These are phyloP conservation scores for Zygothrica quintamaculata DNA, from an alignment of 2,888 invertebrate species.

Conservation along the genomic window DNA sequence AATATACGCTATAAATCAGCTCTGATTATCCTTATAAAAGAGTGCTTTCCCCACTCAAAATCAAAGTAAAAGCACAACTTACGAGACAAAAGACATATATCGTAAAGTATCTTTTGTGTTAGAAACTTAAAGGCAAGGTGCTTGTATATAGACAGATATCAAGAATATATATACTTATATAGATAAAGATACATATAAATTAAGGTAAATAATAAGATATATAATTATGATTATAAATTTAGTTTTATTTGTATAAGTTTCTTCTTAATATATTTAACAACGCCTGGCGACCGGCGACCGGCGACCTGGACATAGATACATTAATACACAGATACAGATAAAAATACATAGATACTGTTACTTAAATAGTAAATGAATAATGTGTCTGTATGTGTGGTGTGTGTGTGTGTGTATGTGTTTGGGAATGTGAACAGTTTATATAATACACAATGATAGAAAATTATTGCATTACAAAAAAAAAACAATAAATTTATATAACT, in stretches of 20 bases:
- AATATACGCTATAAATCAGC: background rate
- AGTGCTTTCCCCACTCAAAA: too few species aligned
- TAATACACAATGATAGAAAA: conserved; percentile 45
- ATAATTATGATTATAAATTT: conserved; percentile 28
- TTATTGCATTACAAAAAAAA: background rate
- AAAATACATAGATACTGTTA: too few species aligned
- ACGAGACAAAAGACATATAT: too few species aligned
- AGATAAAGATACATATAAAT: conserved; percentile 7
- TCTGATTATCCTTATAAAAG: too few species aligned
- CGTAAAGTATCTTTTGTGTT: too few species aligned
- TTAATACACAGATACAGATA: conserved; percentile 40
- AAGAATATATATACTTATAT: too few species aligned
- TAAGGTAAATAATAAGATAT: background rate
- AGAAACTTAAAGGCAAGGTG: too few species aligned
- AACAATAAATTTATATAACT: too few species aligned
- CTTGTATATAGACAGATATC: too few species aligned
- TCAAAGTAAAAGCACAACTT: too few species aligned
- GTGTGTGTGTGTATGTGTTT: too few species aligned
- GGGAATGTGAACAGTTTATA: too few species aligned
- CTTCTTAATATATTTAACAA: conserved; percentile 63
- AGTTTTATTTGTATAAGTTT: conserved; percentile 59
- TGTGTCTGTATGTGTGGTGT: background rate
- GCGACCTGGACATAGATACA: conserved; percentile 39
- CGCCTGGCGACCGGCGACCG: conserved; percentile 14
- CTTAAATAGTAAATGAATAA: conserved; percentile 19